phyloP scores from a whole-genome alignment of 2,888 invertebrate species.

The Euclidia mi region DNA sequence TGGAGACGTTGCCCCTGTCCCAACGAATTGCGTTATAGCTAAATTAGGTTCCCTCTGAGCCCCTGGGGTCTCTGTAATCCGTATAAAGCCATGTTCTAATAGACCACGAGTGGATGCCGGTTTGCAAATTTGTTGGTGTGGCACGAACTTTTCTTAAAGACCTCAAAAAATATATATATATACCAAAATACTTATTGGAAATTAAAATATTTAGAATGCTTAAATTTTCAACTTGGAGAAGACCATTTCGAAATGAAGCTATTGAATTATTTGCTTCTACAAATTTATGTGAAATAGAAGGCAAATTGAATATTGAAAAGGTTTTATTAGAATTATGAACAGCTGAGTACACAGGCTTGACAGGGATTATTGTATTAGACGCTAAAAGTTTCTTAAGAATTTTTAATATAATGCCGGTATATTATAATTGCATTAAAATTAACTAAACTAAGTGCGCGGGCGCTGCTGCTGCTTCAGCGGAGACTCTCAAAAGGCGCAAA shows the following conservation, averaged over 20 bases:
- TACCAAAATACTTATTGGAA: too few species aligned
- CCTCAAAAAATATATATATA: too few species aligned
- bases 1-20: constrained; percentile 50
- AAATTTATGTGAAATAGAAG: constrained; percentile 5
- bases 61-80: constrained; percentile 63
- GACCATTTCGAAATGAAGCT: neutral
- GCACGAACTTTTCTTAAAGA: constrained; percentile 15
- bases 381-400: constrained; percentile 2
- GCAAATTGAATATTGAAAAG: constrained; percentile 15
- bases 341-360: constrained; percentile 10
- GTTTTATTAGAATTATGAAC: constrained; percentile 24
- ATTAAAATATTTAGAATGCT: too few species aligned
- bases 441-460: too few species aligned
- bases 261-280: constrained; percentile 14
- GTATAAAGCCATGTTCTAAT: constrained; percentile 61
- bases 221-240: too few species aligned
- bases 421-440: too few species aligned
- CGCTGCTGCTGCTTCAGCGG: too few species aligned
- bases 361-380: constrained; percentile 6
- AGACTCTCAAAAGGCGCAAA: too few species aligned
- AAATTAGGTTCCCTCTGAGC: constrained; percentile 75
- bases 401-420: neutral
- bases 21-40: constrained; percentile 76
- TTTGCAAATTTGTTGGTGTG: constrained; percentile 55
- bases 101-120: constrained; percentile 56